These are phyloP conservation scores for Gobiocypris rarus DNA, from an alignment of 2,113 vertebrate genomes.

Conservation along the genomic window DNA sequence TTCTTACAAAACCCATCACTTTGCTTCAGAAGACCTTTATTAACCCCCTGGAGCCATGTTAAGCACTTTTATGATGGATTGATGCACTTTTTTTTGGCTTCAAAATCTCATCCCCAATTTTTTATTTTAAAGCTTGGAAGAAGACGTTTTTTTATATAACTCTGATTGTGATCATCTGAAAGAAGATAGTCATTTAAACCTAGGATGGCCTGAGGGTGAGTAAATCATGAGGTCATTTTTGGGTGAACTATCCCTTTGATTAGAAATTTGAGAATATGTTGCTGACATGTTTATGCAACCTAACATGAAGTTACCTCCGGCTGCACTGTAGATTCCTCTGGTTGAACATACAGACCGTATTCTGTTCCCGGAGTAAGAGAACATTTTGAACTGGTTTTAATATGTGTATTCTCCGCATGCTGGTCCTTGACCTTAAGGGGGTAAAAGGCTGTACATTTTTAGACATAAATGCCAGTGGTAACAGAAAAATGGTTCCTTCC, in stretches of 20 bases:
- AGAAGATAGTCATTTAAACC: no score
- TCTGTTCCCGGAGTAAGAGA: not conserved
- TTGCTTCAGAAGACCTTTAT: no score
- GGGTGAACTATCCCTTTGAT: not conserved
- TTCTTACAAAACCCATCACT: no score
- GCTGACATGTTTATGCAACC: not conserved
- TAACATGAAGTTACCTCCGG: constrained; percentile 24
- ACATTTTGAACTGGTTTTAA: constrained; percentile 39
- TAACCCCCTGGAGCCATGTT: no score
- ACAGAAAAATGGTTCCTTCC: not conserved
- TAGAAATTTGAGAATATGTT: not conserved
- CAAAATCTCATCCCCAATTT: no score
- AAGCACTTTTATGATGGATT: no score
- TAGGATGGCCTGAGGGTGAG: no score
- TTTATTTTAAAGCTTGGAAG: no score
- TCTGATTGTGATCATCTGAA: no score
- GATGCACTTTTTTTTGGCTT: no score
- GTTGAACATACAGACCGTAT: constrained; percentile 18
- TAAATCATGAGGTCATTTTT: no score
- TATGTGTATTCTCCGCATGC: not conserved
- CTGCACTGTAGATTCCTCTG: not conserved
- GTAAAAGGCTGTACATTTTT: not conserved
- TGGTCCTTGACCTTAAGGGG: not conserved
- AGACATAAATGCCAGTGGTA: not conserved
- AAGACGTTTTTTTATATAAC: no score